These are phyloP conservation scores for Spea bombifrons DNA, from an alignment of 2,113 vertebrate genomes.

Conservation along the genomic window DNA sequence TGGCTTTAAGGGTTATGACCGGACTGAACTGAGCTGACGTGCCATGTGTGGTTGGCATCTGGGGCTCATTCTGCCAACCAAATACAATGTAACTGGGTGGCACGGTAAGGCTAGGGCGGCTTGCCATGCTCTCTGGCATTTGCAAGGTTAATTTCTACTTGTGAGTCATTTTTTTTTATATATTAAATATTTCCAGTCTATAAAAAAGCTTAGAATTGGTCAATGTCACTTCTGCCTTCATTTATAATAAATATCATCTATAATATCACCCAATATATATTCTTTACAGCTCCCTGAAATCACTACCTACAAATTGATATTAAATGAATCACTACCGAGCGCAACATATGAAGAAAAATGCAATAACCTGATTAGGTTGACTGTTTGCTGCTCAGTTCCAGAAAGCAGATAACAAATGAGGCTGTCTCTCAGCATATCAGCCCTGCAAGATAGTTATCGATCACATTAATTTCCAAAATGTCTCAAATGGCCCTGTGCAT, in stretches of 20 bases:
- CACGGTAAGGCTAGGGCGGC: too few species aligned
- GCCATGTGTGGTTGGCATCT: too few species aligned
- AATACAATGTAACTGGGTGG: too few species aligned
- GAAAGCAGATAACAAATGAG: conserved; percentile 44
- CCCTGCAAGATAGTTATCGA: not conserved
- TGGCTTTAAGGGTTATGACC: too few species aligned
- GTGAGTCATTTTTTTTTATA: too few species aligned
- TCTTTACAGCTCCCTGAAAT: conserved; percentile 32
- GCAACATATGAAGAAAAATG: not conserved
- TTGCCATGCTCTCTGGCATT: not conserved
- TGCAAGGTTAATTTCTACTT: not conserved
- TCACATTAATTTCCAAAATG: conserved; percentile 15
- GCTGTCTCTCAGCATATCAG: conserved; percentile 5
- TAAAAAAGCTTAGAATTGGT: conserved; percentile 3
- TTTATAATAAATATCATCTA: not conserved
- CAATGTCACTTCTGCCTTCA: not conserved
- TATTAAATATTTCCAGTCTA: not conserved
- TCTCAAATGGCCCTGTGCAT: not conserved
- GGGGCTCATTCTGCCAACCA: too few species aligned
- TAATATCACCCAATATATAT: not conserved
- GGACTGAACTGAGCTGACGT: too few species aligned
- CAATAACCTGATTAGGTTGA: conserved; percentile 25
- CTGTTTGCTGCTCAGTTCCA: conserved; percentile 32
- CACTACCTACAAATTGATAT: conserved; percentile 13
- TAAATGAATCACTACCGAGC: conserved; percentile 40